Percentiles rank a stretch among this genome's conserved stretches.
These are phyloP conservation scores for Mustelus asterias DNA, from an alignment of 2,113 vertebrate species.

Conservation along the genomic window DNA sequence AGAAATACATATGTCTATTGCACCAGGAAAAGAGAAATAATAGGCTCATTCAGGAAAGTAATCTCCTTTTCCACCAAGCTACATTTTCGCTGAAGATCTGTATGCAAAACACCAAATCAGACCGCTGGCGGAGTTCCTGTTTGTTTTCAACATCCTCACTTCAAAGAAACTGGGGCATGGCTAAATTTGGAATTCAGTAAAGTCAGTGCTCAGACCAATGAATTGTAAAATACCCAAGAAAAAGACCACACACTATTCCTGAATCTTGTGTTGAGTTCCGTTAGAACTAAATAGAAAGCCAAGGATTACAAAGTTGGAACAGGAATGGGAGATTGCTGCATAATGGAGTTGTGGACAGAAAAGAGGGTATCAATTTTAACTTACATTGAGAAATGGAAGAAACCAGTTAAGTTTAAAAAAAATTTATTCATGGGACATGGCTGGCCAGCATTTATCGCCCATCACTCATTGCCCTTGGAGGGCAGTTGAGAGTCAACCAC, in stretches of 20 bases:
- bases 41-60: neutral
- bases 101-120: neutral
- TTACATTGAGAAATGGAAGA: neutral
- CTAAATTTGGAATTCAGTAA: neutral
- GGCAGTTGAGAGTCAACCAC: no score
- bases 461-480: no score
- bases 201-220: neutral
- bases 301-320: neutral
- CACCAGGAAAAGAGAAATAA: neutral
- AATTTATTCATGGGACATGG: no score
- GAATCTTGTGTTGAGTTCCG: neutral
- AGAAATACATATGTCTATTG: neutral
- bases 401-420: neutral
- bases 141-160: neutral
- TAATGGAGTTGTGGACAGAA: neutral
- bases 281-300: neutral
- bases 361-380: neutral
- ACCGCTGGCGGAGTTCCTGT: neutral
- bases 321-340: neutral
- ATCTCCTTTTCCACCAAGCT: neutral
- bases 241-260: neutral
- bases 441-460: no score
- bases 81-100: neutral
- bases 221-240: neutral
- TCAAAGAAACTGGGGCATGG: neutral